Evolutionary conservation across 2,113 vertebrate genomes (phyloP), one percentile per base, ranked within the genome.

Genomic region (Oryzias woworae): DNA sequence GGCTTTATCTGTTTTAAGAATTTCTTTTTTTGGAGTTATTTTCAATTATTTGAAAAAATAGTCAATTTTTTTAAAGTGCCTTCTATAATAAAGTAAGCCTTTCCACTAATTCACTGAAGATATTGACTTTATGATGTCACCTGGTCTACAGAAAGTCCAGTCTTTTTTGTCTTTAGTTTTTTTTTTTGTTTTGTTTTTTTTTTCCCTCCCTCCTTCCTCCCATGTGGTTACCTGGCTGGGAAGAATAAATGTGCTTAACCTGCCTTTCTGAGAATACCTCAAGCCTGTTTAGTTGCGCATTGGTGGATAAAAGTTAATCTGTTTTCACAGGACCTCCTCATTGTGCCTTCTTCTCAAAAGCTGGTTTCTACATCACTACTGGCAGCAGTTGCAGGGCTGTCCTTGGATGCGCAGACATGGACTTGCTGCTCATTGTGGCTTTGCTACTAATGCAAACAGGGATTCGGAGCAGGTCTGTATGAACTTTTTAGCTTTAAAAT

Each of bases 391-490:
- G 56, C 63, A 54, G 48, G 23, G 64, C 67, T 49, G 92, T 90
- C 89, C 66, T 75, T 57, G 69, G 69, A 69, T 45, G 63, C 23
- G 22, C 55, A n/a, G 18, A 20, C 54, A 56, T 58, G 62, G 44
- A 70, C 65, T 48, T 82, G 64, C 57, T 87, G 72, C 61, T 71
- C 61, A 63, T 79, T 55, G 63, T 66, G 45, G 41, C 70, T 63
- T 62, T 86, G 16, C 67, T 88, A 42, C 49, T 79, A 48, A 48
- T 79, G 54, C 89, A 46, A 73, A 75, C 70, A 42, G 59, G n/a
- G 22, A 85, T 51, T 44, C 55, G 20, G 17, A 71, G 78, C 82
- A 88, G 88, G 91, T 92, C 62, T 6, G 86, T 67, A 62, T 69
- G 17, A 7, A 14, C 5, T 24, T 49, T 41, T 55, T 7, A 31